Conservation (phyloP, 2,113 vertebrate species). For the Zootoca vivipara region DNA sequence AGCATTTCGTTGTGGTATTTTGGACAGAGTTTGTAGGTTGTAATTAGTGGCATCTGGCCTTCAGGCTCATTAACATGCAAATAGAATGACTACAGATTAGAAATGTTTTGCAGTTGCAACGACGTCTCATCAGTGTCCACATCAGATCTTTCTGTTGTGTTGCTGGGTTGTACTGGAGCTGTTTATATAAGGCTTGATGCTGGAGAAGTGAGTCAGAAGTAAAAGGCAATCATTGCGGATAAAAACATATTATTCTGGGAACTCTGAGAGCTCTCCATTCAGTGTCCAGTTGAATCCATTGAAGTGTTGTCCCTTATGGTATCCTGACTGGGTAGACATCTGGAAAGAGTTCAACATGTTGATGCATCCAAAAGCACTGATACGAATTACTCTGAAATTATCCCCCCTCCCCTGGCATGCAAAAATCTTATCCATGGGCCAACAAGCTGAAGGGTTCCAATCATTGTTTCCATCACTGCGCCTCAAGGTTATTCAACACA, state of each 20-base stretch:
- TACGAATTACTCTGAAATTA: slow-evolving; percentile 5
- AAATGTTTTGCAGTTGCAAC: slow-evolving; percentile 57
- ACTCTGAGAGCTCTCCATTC: background rate
- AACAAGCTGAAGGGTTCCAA: background rate
- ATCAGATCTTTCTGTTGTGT: slow-evolving; percentile 27
- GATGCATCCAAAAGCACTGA: background rate
- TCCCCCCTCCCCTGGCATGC: background rate
- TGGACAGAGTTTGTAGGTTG: slow-evolving; percentile 88
- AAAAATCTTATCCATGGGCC: background rate
- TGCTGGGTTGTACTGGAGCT: background rate
- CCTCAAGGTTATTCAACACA: background rate
- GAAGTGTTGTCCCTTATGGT: background rate
- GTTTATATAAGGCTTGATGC: slow-evolving; percentile 12
- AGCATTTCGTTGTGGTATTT: slow-evolving; percentile 85
- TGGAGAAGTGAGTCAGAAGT: background rate
- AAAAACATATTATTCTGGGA: background rate
- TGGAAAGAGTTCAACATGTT: background rate
- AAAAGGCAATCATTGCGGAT: background rate
- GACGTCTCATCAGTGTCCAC: slow-evolving; percentile 26
- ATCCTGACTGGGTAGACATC: background rate
- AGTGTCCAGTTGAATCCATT: background rate
- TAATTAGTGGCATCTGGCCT: slow-evolving; percentile 98
- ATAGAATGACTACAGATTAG: slow-evolving; percentile 84
- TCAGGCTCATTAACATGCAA: slow-evolving; percentile 96
- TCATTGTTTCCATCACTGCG: background rate